Evolutionary conservation across 1,140 invertebrate genomes (phyloP).

Genomic region (Lasioglossum albipes): DNA sequence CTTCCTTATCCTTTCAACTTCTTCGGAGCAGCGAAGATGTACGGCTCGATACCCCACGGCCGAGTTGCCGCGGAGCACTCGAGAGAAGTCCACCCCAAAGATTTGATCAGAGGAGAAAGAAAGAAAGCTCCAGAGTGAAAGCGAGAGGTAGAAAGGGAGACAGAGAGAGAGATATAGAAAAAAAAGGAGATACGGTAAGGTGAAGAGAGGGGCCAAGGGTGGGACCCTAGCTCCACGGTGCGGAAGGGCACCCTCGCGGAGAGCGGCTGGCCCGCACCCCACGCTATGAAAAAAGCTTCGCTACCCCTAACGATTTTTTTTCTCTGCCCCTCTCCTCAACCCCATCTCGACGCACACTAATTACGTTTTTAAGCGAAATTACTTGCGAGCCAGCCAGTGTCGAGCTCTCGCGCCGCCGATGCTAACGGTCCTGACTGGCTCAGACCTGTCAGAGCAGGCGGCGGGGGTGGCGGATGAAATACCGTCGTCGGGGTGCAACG

Average conservation of each 20-base stretch:
- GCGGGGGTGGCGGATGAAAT: slow-evolving; percentile 60
- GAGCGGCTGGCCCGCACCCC: slow-evolving; percentile 58
- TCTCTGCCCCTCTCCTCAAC: slow-evolving; percentile 73
- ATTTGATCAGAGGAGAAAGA: slow-evolving; percentile 63
- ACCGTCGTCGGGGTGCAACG: slow-evolving; percentile 52
- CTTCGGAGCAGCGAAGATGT: slow-evolving; percentile 55
- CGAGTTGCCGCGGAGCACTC: slow-evolving; percentile 58
- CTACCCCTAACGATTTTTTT: slow-evolving; percentile 78
- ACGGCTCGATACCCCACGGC: slow-evolving; percentile 61
- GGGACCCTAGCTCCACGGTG: slow-evolving; percentile 57
- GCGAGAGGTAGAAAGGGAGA: slow-evolving; percentile 33
- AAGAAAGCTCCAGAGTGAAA: slow-evolving; percentile 50
- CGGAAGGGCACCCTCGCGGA: slow-evolving; percentile 59
- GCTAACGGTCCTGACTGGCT: slow-evolving; percentile 37
- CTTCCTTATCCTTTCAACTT: slow-evolving; percentile 62
- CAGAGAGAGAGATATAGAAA: slow-evolving; percentile 38
- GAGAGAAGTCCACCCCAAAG: slow-evolving; percentile 68
- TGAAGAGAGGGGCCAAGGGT: slow-evolving; percentile 63
- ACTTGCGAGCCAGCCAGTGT: slow-evolving; percentile 59
- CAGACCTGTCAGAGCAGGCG: slow-evolving; percentile 2
- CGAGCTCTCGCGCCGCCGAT: slow-evolving; percentile 24
- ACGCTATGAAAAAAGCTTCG: slow-evolving; percentile 68
- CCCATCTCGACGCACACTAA: slow-evolving; percentile 77
- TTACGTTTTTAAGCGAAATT: slow-evolving; percentile 80
- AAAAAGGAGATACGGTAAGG: slow-evolving; percentile 32